Percentiles rank a stretch among this genome's conserved stretches.
phyloP scores from a whole-genome alignment of 2,888 invertebrate species.

The Cabera pusaria region DNA sequence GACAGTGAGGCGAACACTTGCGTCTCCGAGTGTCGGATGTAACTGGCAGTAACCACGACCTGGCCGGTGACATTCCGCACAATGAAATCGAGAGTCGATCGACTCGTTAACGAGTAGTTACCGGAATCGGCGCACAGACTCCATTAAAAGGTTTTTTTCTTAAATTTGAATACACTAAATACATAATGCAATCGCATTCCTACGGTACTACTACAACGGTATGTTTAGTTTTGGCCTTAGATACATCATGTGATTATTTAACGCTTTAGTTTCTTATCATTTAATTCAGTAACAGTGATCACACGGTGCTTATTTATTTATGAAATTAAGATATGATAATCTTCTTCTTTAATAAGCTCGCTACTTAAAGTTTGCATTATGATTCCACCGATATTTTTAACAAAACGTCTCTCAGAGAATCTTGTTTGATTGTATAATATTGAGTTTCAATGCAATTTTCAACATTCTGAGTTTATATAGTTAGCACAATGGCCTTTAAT shows the following conservation, averaged over 20 bases:
- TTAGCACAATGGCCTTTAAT: conserved; percentile 63
- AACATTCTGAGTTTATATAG: conserved; percentile 49
- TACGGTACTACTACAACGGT: too few species aligned
- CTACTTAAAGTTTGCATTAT: conserved; percentile 1
- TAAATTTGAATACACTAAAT: conserved; percentile 16
- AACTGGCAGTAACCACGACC: conserved; percentile 33
- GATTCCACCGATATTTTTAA: not conserved
- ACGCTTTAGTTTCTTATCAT: not conserved
- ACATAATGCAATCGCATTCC: conserved; percentile 26
- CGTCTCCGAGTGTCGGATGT: conserved; percentile 13
- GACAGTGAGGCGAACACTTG: conserved; percentile 10
- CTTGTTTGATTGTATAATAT: conserved; percentile 27
- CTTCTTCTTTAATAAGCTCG: too few species aligned
- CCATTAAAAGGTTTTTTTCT: conserved; percentile 20
- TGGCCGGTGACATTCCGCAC: conserved; percentile 56
- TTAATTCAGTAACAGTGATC: too few species aligned
- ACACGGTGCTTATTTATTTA: too few species aligned
- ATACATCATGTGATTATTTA: not conserved
- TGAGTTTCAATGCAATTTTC: conserved; percentile 34
- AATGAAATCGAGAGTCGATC: conserved; percentile 64
- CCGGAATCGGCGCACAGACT: conserved; percentile 42
- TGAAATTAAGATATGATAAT: too few species aligned
- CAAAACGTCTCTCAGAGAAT: not conserved
- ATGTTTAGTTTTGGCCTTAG: too few species aligned
- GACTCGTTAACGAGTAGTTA: conserved; percentile 48